phyloP scores from a whole-genome alignment of 2,113 vertebrate genomes.

The Clarias macrocephalus region DNA sequence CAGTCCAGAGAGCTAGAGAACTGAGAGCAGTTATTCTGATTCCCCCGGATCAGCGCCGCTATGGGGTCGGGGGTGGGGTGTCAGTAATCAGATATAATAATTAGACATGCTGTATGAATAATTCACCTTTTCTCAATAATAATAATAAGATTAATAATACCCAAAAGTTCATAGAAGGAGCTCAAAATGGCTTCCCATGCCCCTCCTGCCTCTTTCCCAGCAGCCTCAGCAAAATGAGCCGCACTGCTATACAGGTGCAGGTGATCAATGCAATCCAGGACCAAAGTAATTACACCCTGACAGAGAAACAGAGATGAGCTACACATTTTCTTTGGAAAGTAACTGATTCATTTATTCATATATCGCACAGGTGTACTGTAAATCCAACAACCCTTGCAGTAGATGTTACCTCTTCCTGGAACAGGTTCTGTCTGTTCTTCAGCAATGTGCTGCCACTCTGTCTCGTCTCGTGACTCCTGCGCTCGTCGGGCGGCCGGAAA shows the following conservation, averaged over 20 bases:
- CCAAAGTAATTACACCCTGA: conserved; percentile 89
- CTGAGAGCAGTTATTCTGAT: conserved; percentile 89
- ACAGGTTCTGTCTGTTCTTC: conserved; percentile 92
- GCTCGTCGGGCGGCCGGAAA: conserved; percentile 80
- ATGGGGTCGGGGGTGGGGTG: neutral
- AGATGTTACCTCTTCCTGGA: conserved; percentile 88
- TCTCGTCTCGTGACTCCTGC: conserved; percentile 80
- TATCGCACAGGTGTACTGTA: no score
- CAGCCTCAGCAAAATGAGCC: conserved; percentile 80
- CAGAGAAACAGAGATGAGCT: conserved; percentile 16
- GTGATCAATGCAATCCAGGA: conserved; percentile 90
- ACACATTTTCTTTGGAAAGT: neutral
- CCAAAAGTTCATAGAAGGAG: conserved; percentile 86
- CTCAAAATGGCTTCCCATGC: conserved; percentile 84
- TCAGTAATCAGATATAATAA: neutral
- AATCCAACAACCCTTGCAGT: neutral
- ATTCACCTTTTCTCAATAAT: neutral
- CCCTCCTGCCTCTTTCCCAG: conserved; percentile 79
- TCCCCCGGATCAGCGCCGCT: conserved; percentile 89
- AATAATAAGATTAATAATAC: conserved; percentile 48
- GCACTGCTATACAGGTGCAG: conserved; percentile 83
- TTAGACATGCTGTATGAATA: neutral
- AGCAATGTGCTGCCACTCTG: conserved; percentile 80
- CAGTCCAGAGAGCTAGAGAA: conserved; percentile 92
- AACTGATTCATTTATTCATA: neutral